Conservation (phyloP, 2,888 invertebrate species). For the Noctua comes region DNA sequence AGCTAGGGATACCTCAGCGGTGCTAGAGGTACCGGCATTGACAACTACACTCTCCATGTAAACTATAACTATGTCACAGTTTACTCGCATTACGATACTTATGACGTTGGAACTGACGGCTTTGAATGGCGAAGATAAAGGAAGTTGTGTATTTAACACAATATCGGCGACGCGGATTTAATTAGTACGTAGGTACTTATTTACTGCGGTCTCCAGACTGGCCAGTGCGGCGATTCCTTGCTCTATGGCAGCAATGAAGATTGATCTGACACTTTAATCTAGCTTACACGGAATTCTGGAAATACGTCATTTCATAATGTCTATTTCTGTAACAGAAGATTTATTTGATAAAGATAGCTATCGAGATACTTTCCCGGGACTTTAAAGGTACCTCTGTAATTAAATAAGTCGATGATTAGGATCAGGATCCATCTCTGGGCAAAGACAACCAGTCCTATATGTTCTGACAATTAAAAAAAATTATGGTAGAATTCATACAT, state of each 20-base stretch:
- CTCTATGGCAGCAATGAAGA: constrained; percentile 27
- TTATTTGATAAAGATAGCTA: neutral
- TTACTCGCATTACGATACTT: neutral
- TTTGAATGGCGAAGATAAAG: neutral
- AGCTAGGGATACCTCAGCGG: neutral
- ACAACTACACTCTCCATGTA: neutral
- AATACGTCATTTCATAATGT: neutral
- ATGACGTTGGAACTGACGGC: too few relatives aligned
- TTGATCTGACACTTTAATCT: constrained; percentile 29
- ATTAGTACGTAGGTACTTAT: neutral
- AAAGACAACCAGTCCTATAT: neutral
- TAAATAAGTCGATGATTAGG: neutral
- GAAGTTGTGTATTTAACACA: too few relatives aligned
- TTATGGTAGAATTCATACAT: neutral
- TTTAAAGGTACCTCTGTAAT: neutral
- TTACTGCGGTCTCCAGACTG: neutral
- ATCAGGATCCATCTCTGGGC: neutral
- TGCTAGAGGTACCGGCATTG: neutral
- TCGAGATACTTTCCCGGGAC: neutral
- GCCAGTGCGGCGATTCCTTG: neutral
- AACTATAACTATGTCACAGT: neutral
- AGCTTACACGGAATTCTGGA: neutral
- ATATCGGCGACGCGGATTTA: neutral
- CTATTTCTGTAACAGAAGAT: neutral
- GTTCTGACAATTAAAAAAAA: neutral